Percentiles rank a stretch among this genome's conserved stretches.
Conservation (phyloP, 2,797 vertebrate species). For the Numenius phaeopus region DNA sequence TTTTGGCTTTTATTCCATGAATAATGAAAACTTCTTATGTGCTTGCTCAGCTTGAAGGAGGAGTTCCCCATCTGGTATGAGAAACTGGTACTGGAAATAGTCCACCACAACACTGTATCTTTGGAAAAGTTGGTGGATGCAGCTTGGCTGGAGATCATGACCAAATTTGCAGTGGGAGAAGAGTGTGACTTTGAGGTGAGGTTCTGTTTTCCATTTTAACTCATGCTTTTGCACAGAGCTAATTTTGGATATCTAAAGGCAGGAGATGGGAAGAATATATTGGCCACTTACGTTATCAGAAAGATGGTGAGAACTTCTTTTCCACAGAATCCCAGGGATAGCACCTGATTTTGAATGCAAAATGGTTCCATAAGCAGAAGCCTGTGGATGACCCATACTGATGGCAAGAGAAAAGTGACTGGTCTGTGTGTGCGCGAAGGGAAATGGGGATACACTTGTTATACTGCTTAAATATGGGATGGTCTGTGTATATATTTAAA, state of each 20-base stretch:
- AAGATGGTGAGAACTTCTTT: not conserved
- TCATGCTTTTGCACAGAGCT: not conserved
- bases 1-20: not conserved
- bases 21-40: not conserved
- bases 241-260: not conserved
- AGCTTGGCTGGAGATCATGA: conserved; percentile 97
- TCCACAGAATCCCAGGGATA: not conserved
- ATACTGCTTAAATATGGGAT: not conserved
- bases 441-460: not conserved
- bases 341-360: not conserved
- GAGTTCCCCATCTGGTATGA: conserved; percentile 98
- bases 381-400: not conserved
- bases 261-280: not conserved
- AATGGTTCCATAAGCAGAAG: not conserved
- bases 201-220: not conserved
- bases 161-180: conserved; percentile 95
- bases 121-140: conserved; percentile 96
- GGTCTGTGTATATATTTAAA: not conserved
- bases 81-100: conserved; percentile 95
- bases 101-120: conserved; percentile 97
- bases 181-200: conserved; percentile 96
- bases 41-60: conserved; percentile 90
- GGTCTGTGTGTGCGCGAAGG: fast-evolving
- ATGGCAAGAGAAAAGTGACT: not conserved
- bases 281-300: not conserved